phyloP scores from a whole-genome alignment of 2,113 vertebrate genomes.

The Erythrolamprus reginae region DNA sequence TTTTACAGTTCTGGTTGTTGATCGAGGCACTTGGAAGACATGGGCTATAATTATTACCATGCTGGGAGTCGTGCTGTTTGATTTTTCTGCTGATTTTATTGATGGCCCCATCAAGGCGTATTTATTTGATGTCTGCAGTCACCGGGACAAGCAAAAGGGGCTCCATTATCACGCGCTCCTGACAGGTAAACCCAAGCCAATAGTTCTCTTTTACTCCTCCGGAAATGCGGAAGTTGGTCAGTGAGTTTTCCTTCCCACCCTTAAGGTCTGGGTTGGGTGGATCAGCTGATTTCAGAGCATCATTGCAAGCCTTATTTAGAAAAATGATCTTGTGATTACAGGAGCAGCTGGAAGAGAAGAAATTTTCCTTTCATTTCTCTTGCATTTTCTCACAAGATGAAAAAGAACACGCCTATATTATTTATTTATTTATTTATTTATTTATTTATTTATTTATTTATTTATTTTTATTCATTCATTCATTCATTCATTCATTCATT shows the following conservation, averaged over 20 bases:
- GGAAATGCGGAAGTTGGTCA: neutral
- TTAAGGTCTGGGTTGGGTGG: slow-evolving; percentile 49
- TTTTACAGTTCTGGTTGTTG: slow-evolving; percentile 63
- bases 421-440: no score
- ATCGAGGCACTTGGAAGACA: slow-evolving; percentile 55
- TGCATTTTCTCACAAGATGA: neutral
- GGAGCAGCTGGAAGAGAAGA: neutral
- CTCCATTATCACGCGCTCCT: slow-evolving; percentile 94
- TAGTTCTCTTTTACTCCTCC: neutral
- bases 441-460: no score
- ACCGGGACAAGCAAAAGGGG: slow-evolving; percentile 89
- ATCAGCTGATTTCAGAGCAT: slow-evolving; percentile 54
- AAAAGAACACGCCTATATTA: neutral
- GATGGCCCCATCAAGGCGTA: slow-evolving; percentile 97
- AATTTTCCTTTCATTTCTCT: neutral
- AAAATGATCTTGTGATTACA: slow-evolving; percentile 57
- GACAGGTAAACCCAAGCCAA: slow-evolving; percentile 76
- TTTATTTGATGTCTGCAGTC: slow-evolving; percentile 94
- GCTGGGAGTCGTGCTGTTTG: slow-evolving; percentile 93
- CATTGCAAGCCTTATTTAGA: slow-evolving; percentile 54
- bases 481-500: no score
- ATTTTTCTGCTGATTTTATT: slow-evolving; percentile 97
- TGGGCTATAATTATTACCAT: slow-evolving; percentile 89
- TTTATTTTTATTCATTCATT: no score
- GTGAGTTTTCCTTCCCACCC: neutral